A percentile compares a stretch with the other conserved stretches of the same genome.
Conservation (phyloP, 2,888 invertebrate species). For the Minunthozetes semirufus region DNA sequence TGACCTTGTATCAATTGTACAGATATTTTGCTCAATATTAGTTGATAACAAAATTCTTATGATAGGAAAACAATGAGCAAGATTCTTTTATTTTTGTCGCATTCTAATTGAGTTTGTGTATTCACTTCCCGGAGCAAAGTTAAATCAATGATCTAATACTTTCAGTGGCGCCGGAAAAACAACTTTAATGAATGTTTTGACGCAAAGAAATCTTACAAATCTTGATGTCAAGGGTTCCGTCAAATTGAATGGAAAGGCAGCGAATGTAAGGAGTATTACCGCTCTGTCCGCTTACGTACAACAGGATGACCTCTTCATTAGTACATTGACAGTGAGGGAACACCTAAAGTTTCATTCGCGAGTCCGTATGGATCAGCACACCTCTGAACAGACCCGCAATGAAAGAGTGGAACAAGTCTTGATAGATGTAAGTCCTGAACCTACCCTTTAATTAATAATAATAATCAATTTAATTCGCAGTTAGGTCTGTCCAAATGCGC, state of each 20-base stretch:
- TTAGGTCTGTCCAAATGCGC: conserved; percentile 80
- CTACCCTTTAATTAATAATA: background rate
- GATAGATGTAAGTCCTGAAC: conserved; percentile 45
- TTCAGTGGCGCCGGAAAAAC: conserved; percentile 73
- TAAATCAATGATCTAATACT: background rate
- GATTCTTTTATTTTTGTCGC: too few relatives aligned
- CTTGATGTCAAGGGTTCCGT: conserved; percentile 46
- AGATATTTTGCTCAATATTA: too few relatives aligned
- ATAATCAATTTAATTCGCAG: conserved; percentile 50
- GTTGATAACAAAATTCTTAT: too few relatives aligned
- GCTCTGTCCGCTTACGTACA: conserved; percentile 84
- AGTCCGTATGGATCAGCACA: conserved; percentile 40
- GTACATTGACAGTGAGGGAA: conserved; percentile 78
- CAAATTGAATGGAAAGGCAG: conserved; percentile 65
- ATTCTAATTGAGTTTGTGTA: too few relatives aligned
- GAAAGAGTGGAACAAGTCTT: conserved; percentile 47
- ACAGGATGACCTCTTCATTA: conserved; percentile 87
- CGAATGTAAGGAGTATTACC: conserved; percentile 60
- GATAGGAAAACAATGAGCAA: too few relatives aligned
- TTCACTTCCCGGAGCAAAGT: too few relatives aligned
- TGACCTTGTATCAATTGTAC: too few relatives aligned
- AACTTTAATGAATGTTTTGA: conserved; percentile 79
- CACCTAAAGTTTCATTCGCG: conserved; percentile 74
- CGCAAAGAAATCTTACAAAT: conserved; percentile 61
- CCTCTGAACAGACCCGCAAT: conserved; percentile 43